Conservation (phyloP, 2,888 invertebrate genomes). For the Anthoptus insignis region DNA sequence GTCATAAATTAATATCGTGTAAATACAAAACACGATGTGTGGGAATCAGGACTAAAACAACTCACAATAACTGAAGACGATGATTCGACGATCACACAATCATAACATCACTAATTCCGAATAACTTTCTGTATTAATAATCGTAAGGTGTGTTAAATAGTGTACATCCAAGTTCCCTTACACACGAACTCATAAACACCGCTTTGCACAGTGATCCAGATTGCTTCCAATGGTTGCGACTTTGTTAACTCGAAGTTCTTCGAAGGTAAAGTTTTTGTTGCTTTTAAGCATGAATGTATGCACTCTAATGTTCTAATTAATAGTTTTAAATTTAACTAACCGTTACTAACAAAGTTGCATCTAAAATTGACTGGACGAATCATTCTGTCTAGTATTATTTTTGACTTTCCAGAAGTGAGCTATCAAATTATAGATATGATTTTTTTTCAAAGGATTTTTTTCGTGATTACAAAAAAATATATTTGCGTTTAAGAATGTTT, state of each 20-base stretch:
- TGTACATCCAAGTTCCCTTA: slow-evolving; percentile 13
- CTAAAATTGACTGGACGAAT: slow-evolving; percentile 34
- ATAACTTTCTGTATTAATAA: slow-evolving; percentile 23
- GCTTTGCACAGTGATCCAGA: slow-evolving; percentile 83
- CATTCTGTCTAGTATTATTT: too few relatives aligned
- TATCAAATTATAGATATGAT: too few relatives aligned
- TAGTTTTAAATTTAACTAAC: slow-evolving; percentile 6
- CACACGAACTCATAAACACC: slow-evolving; percentile 69
- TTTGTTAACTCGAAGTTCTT: slow-evolving; percentile 70
- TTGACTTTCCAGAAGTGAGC: too few relatives aligned
- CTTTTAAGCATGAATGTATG: slow-evolving; percentile 78
- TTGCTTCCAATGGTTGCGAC: slow-evolving; percentile 76
- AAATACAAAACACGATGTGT: slow-evolving; percentile 34
- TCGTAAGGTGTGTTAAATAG: slow-evolving; percentile 15
- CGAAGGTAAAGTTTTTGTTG: slow-evolving; percentile 84
- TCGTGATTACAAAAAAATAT: background rate
- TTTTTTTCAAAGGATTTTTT: background rate
- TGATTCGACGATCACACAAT: slow-evolving; percentile 23
- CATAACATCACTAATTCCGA: slow-evolving; percentile 33
- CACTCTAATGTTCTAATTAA: slow-evolving; percentile 1
- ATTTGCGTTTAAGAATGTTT: background rate
- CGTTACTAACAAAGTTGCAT: slow-evolving; percentile 52
- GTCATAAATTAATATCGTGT: slow-evolving; percentile 22
- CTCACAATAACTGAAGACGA: slow-evolving; percentile 21
- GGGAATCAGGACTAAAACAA: slow-evolving; percentile 33